Conservation (phyloP, 2,113 vertebrate species). For the Elachura formosa region DNA sequence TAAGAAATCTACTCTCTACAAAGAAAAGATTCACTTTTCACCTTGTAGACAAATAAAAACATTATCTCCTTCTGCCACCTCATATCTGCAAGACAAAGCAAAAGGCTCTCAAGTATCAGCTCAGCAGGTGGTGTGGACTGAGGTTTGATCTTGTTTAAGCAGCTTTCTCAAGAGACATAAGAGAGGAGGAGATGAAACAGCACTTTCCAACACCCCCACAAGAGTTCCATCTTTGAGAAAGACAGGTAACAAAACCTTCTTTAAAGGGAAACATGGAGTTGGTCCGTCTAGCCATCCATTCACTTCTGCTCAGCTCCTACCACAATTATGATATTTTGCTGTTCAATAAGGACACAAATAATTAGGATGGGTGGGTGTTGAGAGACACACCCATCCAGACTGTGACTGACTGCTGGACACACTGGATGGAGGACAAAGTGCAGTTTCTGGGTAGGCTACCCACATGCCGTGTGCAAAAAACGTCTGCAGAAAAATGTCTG, state of each 20-base stretch:
- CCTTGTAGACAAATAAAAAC: not conserved
- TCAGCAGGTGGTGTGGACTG: not conserved
- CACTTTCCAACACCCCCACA: not conserved
- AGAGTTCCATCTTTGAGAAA: not conserved
- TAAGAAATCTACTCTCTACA: not conserved
- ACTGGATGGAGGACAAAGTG: not conserved
- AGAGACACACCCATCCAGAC: not conserved
- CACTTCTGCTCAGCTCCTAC: not conserved
- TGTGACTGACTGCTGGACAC: not conserved
- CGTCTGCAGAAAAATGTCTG: not conserved
- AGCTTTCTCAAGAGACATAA: not conserved
- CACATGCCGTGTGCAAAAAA: not conserved
- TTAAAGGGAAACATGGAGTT: not conserved
- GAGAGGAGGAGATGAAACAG: not conserved
- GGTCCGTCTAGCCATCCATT: not conserved
- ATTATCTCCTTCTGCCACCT: not conserved
- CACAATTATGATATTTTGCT: not conserved
- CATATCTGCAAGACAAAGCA: not conserved
- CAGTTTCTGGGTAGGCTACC: not conserved
- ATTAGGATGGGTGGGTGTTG: not conserved
- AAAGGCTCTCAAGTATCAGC: not conserved
- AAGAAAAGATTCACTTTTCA: not conserved
- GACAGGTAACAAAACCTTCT: fast-evolving
- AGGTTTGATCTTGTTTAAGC: fast-evolving
- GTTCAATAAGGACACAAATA: not conserved